Evolutionary conservation across 2,888 invertebrate genomes (phyloP).

Genomic region (Synergus gifuensis): DNA sequence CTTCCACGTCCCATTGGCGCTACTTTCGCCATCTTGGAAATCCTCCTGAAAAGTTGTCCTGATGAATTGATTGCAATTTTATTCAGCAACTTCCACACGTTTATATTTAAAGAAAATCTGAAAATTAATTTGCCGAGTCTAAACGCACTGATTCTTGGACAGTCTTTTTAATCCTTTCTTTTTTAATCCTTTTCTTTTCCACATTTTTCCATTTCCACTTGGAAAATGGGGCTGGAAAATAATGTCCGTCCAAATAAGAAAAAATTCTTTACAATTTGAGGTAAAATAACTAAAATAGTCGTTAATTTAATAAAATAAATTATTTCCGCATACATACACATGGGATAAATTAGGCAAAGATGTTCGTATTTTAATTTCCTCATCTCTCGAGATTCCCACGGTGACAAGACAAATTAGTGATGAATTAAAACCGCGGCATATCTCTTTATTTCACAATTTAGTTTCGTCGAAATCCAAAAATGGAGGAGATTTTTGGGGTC

Average conservation of each 20-base stretch:
- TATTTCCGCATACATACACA: too few species aligned
- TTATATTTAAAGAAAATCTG: background rate
- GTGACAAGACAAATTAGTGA: background rate
- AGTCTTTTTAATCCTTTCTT: too few species aligned
- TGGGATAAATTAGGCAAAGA: too few species aligned
- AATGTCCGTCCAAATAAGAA: too few species aligned
- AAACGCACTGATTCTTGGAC: too few species aligned
- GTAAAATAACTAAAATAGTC: too few species aligned
- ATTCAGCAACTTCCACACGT: background rate
- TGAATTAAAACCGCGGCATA: background rate
- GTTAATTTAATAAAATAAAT: too few species aligned
- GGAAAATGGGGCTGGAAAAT: too few species aligned
- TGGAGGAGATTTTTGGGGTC: slow-evolving; percentile 9
- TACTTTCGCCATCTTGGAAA: slow-evolving; percentile 45
- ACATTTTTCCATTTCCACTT: too few species aligned
- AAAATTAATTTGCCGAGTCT: background rate
- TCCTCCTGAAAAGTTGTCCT: background rate
- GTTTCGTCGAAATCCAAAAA: slow-evolving; percentile 6
- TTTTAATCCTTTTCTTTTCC: too few species aligned
- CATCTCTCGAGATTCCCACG: background rate
- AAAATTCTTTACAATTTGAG: too few species aligned
- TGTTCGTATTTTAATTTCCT: too few species aligned
- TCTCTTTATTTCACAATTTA: background rate
- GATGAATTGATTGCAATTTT: slow-evolving; percentile 4
- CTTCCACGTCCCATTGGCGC: slow-evolving; percentile 48